Evolutionary conservation across 2,113 vertebrate species (phyloP), one percentile per base, ranked within the genome.

Genomic region (Drymodes brunneopygia): DNA sequence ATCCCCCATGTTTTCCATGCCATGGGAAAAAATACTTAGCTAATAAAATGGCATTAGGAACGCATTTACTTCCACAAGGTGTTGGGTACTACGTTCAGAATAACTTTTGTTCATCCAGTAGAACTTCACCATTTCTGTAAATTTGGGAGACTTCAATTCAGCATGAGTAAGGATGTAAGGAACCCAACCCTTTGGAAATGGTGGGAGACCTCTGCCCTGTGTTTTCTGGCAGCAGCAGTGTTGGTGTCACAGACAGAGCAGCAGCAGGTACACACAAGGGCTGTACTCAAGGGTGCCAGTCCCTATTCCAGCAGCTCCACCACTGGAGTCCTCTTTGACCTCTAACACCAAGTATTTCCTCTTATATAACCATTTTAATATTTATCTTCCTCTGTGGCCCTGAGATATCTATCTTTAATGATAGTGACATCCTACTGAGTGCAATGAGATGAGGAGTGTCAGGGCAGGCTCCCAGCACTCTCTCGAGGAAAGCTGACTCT

Each of bases 251-350:
- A 79, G 20, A 8, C 13, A 69, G 35, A 48, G 60, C 47, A 84
- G 60, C 69, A 88, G 45, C 19, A 38, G 0, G 0, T 3, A 12
- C 16, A 16, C 7, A 22, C 62, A 35, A 29, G 47, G 28, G 28
- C 38, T 64, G 16, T n/a, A 21, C 31, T n/a, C 33, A 12, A 23
- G 20, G 11, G 11, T 61, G 25, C 12, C 58, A 31, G 11, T 25
- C 73, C 58, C 38, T 27, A 1, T 40, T 18, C n/a, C 15, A 78
- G 77, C 17, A 7, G 60, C 51, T 82, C 36, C 33, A 50, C 18
- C 31, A 23, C 0, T 65, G 62, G 22, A 65, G 35, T 29, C 60
- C 42, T 42, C 12, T 57, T 38, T 61, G 62, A 48, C 33, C 47
- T 58, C n/a, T 31, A 90, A 16, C 22, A 72, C 25, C 28, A 86